A percentile compares a stretch with the other conserved stretches of the same genome.
These are phyloP conservation scores for Mormyrus lacerda DNA, from an alignment of 2,113 vertebrate species.

Conservation along the genomic window DNA sequence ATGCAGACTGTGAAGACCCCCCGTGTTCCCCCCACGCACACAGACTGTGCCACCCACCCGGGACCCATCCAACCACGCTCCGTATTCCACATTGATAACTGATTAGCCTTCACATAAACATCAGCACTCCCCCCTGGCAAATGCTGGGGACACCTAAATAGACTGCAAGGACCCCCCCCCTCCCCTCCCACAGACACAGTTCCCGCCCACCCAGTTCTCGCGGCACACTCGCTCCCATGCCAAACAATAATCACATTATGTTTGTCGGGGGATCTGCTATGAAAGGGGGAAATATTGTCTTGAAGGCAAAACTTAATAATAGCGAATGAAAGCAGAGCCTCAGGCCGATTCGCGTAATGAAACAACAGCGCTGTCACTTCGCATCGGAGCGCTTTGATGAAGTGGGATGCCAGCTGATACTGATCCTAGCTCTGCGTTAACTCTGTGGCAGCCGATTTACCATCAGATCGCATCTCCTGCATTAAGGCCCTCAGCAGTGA, in stretches of 20 bases:
- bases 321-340: constrained; percentile 4
- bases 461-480: not conserved
- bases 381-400: not conserved
- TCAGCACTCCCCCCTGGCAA: not conserved
- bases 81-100: not conserved
- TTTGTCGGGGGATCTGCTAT: constrained; percentile 5
- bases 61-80: not conserved
- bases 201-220: not conserved
- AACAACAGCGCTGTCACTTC: constrained; percentile 16
- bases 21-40: not conserved
- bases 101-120: not conserved
- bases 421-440: not conserved
- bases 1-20: too few relatives aligned
- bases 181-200: not conserved
- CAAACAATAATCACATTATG: constrained; percentile 15
- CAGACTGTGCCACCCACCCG: not conserved
- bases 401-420: not conserved
- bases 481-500: not conserved
- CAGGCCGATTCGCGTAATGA: not conserved
- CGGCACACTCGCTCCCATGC: not conserved
- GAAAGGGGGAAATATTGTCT: constrained; percentile 8
- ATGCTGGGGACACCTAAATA: not conserved
- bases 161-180: not conserved
- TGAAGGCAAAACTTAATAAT: constrained; percentile 14
- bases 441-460: not conserved